Evolutionary conservation across 2,797 vertebrate species (phyloP).

Genomic region (Girardinus metallicus): DNA sequence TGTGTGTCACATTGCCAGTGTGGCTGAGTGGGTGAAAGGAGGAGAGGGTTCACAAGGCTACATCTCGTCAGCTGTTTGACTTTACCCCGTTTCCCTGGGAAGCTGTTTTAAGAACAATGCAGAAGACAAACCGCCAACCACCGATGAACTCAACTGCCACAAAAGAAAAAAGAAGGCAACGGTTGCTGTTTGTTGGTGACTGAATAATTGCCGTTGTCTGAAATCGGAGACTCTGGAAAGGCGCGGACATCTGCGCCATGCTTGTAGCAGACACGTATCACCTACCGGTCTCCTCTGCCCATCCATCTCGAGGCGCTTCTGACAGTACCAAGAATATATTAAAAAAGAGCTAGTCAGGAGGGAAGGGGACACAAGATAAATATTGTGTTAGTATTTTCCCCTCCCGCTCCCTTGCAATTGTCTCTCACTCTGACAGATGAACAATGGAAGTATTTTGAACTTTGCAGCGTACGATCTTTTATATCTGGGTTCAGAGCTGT

Average conservation of each 20-base stretch:
- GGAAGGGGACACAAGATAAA: constrained; percentile 78
- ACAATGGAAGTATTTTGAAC: constrained; percentile 83
- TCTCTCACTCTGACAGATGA: constrained; percentile 79
- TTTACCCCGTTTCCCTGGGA: constrained; percentile 79
- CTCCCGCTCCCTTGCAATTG: constrained; percentile 68
- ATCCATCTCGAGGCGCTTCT: constrained; percentile 69
- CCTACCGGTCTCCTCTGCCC: constrained; percentile 63
- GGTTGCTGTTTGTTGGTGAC: constrained; percentile 54
- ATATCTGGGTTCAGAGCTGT: constrained; percentile 67
- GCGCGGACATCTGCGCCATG: constrained; percentile 60
- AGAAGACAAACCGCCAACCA: constrained; percentile 62
- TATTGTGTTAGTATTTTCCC: constrained; percentile 74
- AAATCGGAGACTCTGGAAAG: constrained; percentile 56
- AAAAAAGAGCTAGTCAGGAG: constrained; percentile 68
- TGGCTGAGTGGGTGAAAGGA: constrained; percentile 65
- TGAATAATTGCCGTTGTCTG: constrained; percentile 69
- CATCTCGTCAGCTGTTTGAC: constrained; percentile 79
- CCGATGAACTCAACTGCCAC: constrained; percentile 68
- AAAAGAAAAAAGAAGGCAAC: constrained; percentile 34
- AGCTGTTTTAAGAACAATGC: constrained; percentile 73
- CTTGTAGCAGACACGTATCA: constrained; percentile 67
- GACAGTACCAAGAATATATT: constrained; percentile 81
- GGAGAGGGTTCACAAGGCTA: constrained; percentile 75
- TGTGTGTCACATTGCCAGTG: constrained; percentile 56
- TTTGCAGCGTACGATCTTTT: constrained; percentile 76